Conservation (phyloP, 2,113 vertebrate genomes). For the Ictidomys tridecemlineatus region DNA sequence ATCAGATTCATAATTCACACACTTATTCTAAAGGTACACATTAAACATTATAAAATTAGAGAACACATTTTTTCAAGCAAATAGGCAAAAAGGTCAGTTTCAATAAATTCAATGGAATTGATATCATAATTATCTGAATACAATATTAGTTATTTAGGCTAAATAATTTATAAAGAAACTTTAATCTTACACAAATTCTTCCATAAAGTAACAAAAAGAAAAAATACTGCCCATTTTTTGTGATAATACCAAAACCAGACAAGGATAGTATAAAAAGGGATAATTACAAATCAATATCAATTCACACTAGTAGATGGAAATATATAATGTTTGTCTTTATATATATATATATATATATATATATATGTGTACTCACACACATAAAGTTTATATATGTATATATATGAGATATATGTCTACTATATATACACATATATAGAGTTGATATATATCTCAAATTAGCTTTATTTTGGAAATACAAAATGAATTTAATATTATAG, state of each 20-base stretch:
- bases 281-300: not conserved
- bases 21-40: not conserved
- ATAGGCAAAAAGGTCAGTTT: not conserved
- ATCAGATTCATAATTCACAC: not conserved
- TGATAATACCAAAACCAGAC: not conserved
- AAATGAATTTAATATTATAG: not conserved
- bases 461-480: not conserved
- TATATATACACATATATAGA: too few species aligned
- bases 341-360: not conserved
- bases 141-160: not conserved
- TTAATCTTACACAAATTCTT: not conserved
- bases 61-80: not conserved
- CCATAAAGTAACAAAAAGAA: not conserved
- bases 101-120: not conserved
- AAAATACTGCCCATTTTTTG: slow-evolving; percentile 14
- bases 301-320: not conserved
- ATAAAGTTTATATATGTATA: not conserved
- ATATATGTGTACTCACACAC: not conserved
- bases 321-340: not conserved
- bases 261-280: not conserved
- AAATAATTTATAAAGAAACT: not conserved
- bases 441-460: not conserved
- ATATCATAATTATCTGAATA: not conserved
- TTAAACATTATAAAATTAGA: not conserved
- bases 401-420: too few species aligned